These are phyloP conservation scores for Sphaerodactylus townsendi DNA, from an alignment of 2,113 vertebrate genomes.

Conservation along the genomic window DNA sequence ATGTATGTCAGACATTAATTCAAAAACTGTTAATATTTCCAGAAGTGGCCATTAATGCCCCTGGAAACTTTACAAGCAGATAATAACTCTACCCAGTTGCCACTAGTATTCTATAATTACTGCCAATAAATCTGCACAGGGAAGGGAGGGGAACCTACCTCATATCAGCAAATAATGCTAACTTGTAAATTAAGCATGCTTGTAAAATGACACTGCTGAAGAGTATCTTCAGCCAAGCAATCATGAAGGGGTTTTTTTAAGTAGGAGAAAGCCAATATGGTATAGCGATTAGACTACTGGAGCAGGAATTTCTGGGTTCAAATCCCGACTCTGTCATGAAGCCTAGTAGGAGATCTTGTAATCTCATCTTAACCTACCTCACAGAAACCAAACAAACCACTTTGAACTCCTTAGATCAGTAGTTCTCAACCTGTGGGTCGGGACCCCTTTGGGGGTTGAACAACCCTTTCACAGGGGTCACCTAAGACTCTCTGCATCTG, in stretches of 20 bases:
- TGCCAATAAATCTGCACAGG: not conserved
- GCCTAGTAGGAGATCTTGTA: too few species aligned
- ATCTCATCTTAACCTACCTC: too few species aligned
- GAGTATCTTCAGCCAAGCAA: accelerated
- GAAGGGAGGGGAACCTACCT: not conserved
- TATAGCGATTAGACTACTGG: too few species aligned
- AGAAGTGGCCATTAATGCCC: not conserved
- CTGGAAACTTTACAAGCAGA: not conserved
- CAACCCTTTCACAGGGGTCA: too few species aligned
- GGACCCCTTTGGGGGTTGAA: too few species aligned
- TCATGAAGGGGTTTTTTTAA: not conserved
- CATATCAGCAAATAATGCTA: not conserved
- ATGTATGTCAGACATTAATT: too few species aligned
- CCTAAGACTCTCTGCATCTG: too few species aligned
- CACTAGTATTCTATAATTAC: not conserved
- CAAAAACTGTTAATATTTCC: not conserved
- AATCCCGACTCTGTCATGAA: too few species aligned
- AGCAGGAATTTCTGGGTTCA: too few species aligned
- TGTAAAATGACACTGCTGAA: not conserved
- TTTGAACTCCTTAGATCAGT: too few species aligned
- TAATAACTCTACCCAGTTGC: not conserved
- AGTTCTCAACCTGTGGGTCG: too few species aligned
- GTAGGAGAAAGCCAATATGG: not conserved
- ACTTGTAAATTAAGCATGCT: not conserved
- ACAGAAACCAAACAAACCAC: too few species aligned